These are phyloP conservation scores for Agrochola lychnidis DNA, from an alignment of 2,888 invertebrate genomes.

Conservation along the genomic window DNA sequence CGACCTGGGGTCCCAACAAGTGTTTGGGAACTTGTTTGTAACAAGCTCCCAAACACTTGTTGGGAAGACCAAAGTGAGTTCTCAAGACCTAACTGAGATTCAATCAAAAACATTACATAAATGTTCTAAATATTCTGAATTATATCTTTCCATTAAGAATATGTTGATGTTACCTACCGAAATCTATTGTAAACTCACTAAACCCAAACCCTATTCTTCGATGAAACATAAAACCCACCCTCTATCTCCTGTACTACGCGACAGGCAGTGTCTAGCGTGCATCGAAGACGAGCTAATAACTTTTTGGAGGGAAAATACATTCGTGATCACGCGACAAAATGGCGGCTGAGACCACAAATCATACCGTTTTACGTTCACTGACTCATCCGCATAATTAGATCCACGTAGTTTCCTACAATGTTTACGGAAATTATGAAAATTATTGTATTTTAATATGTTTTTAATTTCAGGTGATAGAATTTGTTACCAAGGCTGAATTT, in stretches of 20 bases:
- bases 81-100: no score
- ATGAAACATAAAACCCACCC: neutral
- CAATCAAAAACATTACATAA: no score
- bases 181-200: neutral
- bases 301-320: constrained; percentile 81
- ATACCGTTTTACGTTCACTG: constrained; percentile 64
- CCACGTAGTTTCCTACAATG: constrained; percentile 40
- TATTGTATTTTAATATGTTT: constrained; percentile 31
- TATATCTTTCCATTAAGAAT: neutral
- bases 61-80: no score
- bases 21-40: no score
- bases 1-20: no score
- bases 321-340: constrained; percentile 79
- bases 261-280: constrained; percentile 88
- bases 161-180: no score
- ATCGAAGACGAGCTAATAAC: constrained; percentile 69
- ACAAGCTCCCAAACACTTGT: no score
- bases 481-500: constrained; percentile 9
- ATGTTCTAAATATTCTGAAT: no score
- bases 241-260: constrained; percentile 76
- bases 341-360: constrained; percentile 63
- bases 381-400: constrained; percentile 60
- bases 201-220: no score
- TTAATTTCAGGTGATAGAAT: constrained; percentile 37
- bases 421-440: constrained; percentile 54